Percentiles rank a stretch among this genome's conserved stretches.
These are phyloP conservation scores for Thera britannica DNA, from an alignment of 2,888 invertebrate genomes.

Conservation along the genomic window DNA sequence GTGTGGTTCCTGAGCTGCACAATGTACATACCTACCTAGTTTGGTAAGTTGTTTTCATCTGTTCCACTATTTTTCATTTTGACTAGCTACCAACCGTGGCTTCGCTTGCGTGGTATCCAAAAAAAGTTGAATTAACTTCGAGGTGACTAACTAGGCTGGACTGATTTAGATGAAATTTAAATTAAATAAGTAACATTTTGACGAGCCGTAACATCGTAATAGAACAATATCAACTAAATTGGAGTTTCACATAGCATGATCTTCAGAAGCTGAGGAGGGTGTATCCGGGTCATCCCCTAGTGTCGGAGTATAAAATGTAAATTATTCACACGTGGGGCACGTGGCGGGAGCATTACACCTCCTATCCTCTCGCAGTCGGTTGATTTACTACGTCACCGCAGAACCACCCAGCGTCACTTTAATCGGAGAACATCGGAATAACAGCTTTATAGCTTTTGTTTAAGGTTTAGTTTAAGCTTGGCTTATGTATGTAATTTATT, in stretches of 20 bases:
- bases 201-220: no score
- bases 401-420: constrained; percentile 2
- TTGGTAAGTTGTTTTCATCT: background rate
- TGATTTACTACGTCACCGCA: constrained; percentile 18
- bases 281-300: constrained; percentile 23
- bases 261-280: constrained; percentile 17
- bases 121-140: no score
- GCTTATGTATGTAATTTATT: no score
- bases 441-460: background rate
- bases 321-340: constrained; percentile 22
- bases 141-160: no score
- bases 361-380: constrained; percentile 1
- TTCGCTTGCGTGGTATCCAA: no score
- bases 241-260: constrained; percentile 10
- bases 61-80: background rate
- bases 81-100: background rate
- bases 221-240: background rate
- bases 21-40: background rate
- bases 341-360: constrained; percentile 8
- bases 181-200: no score
- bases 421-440: background rate
- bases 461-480: background rate
- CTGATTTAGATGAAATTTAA: no score
- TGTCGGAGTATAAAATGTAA: constrained; percentile 22
- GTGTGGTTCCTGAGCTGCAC: background rate